Base-by-base conservation (phyloP, 2,113 vertebrate species). In the Aplodontia rufa region DNA sequence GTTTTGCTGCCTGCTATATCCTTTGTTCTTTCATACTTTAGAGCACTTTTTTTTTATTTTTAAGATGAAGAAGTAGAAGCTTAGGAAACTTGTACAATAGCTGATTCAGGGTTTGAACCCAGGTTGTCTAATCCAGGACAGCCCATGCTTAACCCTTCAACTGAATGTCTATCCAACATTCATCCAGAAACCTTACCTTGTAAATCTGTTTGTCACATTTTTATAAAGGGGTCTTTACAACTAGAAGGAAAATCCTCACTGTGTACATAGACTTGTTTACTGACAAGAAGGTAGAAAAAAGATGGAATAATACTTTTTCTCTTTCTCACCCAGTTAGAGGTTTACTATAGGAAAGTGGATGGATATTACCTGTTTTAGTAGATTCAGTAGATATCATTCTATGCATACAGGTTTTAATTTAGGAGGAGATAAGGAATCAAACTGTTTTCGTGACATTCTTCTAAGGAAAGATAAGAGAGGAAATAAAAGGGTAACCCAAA, bases 401-500 rank as follows among this genome's bases (percentile, higher is more conserved):
- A 42, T 55, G 62, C 17, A 74, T 83, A 10, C 24, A 51, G 4
- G 82, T 87, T 91, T 90, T 42, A 91, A 8, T 64, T 91, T 49
- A 72, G 24, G 47, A 95, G 37, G 42, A 94, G 58, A 47, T 68
- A 74, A 95, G 82, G 16, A 88, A 62, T 64, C 66, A 42, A 30
- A 64, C 47, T 94, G 66, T 80, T 96, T 94, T 95, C 53, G 58
- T 69, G 45, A 91, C 90, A 88, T 92, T 94, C 83, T 96, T 89
- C 45, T 94, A 68, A 95, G 47, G 42, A 53, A 93, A 95, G 87
- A 93, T 85, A 88, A 93, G 85, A 93, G 81, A 97, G 96, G 91
- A 98, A 98, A 87, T 93, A 74, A 66, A 89, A 66, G 87, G 71
- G 75, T 26, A 98, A 89, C 78, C 68, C 71, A 58, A 96, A 97